Evolutionary conservation across 2,113 vertebrate species (phyloP).

Genomic region (Rousettus leschenaultii): DNA sequence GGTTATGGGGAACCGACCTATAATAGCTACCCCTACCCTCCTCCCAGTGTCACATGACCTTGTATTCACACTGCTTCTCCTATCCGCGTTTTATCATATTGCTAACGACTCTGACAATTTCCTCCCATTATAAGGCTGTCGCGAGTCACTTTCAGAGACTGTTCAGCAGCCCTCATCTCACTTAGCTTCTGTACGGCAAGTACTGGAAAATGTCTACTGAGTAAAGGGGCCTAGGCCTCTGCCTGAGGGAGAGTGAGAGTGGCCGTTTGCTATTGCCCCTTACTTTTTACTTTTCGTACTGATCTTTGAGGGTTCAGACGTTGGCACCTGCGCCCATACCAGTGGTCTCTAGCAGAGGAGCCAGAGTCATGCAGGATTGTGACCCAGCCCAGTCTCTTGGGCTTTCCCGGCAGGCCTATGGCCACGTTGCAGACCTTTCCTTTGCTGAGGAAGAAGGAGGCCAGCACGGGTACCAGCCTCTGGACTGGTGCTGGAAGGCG

Average conservation of each 20-base stretch:
- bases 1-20: background rate
- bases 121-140: background rate
- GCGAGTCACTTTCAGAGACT: background rate
- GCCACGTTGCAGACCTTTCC: background rate
- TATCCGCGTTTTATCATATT: background rate
- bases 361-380: background rate
- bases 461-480: background rate
- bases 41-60: background rate
- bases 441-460: background rate
- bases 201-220: background rate
- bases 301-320: background rate
- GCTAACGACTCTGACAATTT: background rate
- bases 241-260: background rate
- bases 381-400: background rate
- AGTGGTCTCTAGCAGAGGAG: background rate
- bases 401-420: background rate
- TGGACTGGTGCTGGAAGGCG: background rate
- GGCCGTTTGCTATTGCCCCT: background rate
- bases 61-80: background rate
- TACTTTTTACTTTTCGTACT: background rate
- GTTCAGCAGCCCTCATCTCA: background rate
- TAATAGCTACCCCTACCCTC: background rate
- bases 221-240: background rate
- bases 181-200: background rate
- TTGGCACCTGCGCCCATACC: background rate